Evolutionary conservation across 37 sponge, comb jelly and placozoan genomes (phyloP), one percentile per base, ranked within the genome.

Genomic region (Cladorhizidae sp.): DNA sequence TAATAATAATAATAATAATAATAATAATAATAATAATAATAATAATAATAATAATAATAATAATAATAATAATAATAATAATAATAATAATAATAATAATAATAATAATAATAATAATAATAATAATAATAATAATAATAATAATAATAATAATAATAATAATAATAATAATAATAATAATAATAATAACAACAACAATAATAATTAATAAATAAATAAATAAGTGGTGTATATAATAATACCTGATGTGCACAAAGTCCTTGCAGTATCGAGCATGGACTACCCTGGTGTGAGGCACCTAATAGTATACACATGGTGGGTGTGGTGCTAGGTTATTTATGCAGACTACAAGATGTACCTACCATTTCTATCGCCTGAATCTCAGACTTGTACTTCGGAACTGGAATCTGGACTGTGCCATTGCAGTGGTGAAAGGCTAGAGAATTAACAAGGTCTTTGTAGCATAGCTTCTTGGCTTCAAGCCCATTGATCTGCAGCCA

Each of bases 361-460:
- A 79, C 86, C 70, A 79, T 26, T 50, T 86, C 80, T 15, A 72
- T 25, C 9, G 63, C 21, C 29, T 40, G 43, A 41, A 49, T 69
- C 12, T 7, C 18, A 61, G 31, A 40, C 25, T 55, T 51, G 28
- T 75, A 39, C 31, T 67, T 35, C 41, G 81, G 64, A 32, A 42
- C 57, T 26, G 87, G 67, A 2, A 52, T 64, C 35, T 59, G 41
- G 23, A 85, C 32, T 0, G 45, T 77, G 14, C 86, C 86, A 31
- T 92, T 89, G 75, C 95, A 95, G 72, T 95, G 95, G n/a, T 76
- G 74, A 80, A 95, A 95, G 32, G 95, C 91, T 7, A 95, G 72
- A 2, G 79, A 75, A 0, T 64, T 39, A 26, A 95, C 80, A 20
- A 95, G 59, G 49, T 95, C 90, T 26, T 64, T 1, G 42, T 92